phyloP scores from a whole-genome alignment of 2,113 vertebrate species.

The Saguinus midas region DNA sequence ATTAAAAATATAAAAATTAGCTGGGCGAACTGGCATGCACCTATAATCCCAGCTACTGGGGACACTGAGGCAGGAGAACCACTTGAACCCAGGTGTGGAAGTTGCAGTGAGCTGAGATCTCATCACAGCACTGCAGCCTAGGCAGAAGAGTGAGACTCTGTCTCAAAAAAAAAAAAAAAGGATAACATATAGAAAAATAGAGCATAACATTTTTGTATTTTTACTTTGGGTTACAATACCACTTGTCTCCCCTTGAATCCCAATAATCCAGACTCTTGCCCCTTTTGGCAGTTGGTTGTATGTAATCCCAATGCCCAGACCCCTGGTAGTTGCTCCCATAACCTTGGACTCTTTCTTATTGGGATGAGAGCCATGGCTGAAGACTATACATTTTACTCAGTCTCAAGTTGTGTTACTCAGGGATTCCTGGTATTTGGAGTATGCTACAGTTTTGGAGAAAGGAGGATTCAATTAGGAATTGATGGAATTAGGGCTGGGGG shows the following conservation, averaged over 20 bases:
- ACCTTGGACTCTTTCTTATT: no score
- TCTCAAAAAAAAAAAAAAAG: no score
- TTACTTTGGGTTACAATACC: neutral
- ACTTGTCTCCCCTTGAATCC: neutral
- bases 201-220: neutral
- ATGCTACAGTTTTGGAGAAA: neutral
- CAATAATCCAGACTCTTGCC: neutral
- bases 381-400: neutral
- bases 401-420: no score
- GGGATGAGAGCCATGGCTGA: neutral
- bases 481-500: neutral
- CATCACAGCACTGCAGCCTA: no score
- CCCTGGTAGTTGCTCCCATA: neutral
- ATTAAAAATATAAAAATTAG: no score
- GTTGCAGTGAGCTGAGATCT: no score
- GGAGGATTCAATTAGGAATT: neutral
- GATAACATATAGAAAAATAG: neutral
- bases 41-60: no score
- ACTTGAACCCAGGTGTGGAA: no score
- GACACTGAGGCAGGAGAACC: no score
- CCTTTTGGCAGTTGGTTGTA: neutral
- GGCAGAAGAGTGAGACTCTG: no score
- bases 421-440: neutral
- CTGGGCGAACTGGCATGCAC: no score
- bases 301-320: neutral